Conservation (phyloP, 2,797 vertebrate genomes). For the Lagocephalus sceleratus region DNA sequence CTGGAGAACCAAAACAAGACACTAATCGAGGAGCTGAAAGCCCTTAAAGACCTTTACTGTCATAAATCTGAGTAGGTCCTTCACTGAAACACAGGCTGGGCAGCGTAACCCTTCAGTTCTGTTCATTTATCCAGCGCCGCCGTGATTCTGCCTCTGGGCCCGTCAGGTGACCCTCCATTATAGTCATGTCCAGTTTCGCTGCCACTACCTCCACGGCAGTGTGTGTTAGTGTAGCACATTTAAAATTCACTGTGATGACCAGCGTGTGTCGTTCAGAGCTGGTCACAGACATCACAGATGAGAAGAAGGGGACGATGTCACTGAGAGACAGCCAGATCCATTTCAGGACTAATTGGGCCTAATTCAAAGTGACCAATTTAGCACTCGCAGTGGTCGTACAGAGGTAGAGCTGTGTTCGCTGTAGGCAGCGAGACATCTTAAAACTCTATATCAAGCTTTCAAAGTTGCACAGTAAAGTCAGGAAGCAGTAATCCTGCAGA, state of each 20-base stretch:
- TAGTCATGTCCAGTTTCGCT: constrained; percentile 6
- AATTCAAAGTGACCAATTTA: no score
- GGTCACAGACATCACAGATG: background rate
- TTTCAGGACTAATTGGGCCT: no score
- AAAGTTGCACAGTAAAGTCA: no score
- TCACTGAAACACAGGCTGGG: constrained; percentile 16
- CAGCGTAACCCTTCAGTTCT: constrained; percentile 42
- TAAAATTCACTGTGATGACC: constrained; percentile 1
- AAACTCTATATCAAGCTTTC: no score
- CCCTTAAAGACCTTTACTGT: constrained; percentile 99
- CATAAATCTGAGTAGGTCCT: constrained; percentile 92
- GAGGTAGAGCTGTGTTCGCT: no score
- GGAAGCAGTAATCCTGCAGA: no score
- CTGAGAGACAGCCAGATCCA: no score
- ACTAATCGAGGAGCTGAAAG: constrained; percentile 97
- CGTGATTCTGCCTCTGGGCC: constrained; percentile 30
- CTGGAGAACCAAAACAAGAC: constrained; percentile 99
- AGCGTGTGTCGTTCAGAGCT: background rate
- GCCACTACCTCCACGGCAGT: background rate
- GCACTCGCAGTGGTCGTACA: no score
- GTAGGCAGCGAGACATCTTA: no score
- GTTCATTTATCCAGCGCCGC: constrained; percentile 47
- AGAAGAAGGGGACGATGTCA: no score
- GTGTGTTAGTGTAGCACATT: constrained; percentile 5
- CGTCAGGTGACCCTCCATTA: constrained; percentile 24